Percentiles rank a stretch among this genome's conserved stretches.
Conservation (phyloP, 2,888 invertebrate species). For the Cephonodes hylas region DNA sequence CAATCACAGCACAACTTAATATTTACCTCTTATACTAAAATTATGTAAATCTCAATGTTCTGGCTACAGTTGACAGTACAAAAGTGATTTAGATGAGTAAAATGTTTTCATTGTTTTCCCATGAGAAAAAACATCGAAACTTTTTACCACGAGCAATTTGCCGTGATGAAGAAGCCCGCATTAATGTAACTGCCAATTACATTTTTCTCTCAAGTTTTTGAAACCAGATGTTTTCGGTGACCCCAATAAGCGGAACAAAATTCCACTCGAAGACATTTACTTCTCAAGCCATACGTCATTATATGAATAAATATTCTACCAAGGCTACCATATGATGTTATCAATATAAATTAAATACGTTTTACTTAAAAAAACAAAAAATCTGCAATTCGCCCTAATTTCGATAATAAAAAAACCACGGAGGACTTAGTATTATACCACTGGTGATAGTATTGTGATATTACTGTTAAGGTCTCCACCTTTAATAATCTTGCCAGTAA, state of each 20-base stretch:
- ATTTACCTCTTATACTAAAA: background rate
- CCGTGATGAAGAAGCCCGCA: slow-evolving; percentile 24
- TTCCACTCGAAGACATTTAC: slow-evolving; percentile 29
- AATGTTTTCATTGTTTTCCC: background rate
- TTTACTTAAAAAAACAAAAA: background rate
- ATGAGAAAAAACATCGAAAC: slow-evolving; percentile 11
- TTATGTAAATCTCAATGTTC: background rate
- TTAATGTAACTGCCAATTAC: slow-evolving; percentile 29
- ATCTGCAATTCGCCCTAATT: background rate
- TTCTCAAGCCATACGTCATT: slow-evolving; percentile 16
- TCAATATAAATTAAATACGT: background rate
- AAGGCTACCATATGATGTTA: no score
- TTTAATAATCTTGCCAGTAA: background rate
- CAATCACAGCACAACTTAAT: background rate
- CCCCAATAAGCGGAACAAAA: slow-evolving; percentile 23
- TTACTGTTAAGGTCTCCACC: no score
- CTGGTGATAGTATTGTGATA: background rate
- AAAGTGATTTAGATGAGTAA: background rate
- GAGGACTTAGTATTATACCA: background rate
- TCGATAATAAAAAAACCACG: background rate
- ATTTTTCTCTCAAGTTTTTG: slow-evolving; percentile 17
- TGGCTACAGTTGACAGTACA: background rate
- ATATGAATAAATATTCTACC: background rate
- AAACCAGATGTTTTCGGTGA: slow-evolving; percentile 24
- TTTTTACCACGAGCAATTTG: background rate